Evolutionary conservation across 2,888 invertebrate genomes (phyloP).

Genomic region (Bimastos eiseni): DNA sequence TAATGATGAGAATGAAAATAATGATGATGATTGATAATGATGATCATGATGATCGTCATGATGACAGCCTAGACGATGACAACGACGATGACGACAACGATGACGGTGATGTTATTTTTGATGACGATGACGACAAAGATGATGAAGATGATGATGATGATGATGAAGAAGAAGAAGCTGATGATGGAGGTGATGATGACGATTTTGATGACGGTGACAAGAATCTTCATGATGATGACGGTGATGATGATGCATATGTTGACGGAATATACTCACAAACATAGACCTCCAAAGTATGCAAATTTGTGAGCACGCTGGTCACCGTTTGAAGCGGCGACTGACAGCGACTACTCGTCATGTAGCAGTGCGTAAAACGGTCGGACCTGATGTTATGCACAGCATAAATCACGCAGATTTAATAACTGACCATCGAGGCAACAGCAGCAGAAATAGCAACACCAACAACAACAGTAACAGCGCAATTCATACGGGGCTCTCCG

Average conservation of each 20-base stretch:
- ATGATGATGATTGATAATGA: not conserved
- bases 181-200: not conserved
- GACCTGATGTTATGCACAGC: not conserved
- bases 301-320: too few relatives aligned
- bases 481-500: not conserved
- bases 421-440: not conserved
- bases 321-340: not conserved
- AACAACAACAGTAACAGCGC: too few relatives aligned
- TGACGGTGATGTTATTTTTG: not conserved
- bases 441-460: too few relatives aligned
- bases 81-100: too few relatives aligned
- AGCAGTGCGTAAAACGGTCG: not conserved
- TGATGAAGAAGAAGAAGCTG: not conserved
- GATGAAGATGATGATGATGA: not conserved
- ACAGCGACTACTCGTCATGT: not conserved
- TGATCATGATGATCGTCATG: not conserved
- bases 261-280: not conserved
- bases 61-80: not conserved
- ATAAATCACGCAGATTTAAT: constrained; percentile 13
- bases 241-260: constrained; percentile 14
- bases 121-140: not conserved
- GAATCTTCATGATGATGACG: not conserved
- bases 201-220: not conserved
- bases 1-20: not conserved
- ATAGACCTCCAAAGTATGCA: too few relatives aligned